A percentile compares a stretch with the other conserved stretches of the same genome.
Evolutionary conservation across 2,797 vertebrate genomes (phyloP).

Genomic region (Morus bassanus): DNA sequence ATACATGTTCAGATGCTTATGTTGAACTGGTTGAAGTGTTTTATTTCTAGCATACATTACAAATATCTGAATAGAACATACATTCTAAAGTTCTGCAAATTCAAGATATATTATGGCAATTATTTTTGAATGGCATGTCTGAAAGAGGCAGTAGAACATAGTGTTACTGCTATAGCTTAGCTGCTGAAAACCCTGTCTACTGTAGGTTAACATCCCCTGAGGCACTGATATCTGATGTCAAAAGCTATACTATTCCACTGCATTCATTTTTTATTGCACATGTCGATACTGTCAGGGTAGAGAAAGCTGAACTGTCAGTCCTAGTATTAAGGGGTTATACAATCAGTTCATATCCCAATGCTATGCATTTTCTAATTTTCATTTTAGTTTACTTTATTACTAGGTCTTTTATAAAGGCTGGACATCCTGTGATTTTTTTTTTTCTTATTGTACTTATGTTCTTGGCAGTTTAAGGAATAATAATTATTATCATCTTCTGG

Average conservation of each 20-base stretch:
- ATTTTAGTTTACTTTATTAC: neutral
- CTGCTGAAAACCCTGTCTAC: neutral
- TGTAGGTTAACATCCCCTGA: neutral
- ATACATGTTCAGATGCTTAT: neutral
- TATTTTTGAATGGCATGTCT: neutral
- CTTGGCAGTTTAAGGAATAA: neutral
- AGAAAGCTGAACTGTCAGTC: neutral
- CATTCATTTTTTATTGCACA: constrained; percentile 36
- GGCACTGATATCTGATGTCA: constrained; percentile 13
- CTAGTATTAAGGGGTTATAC: neutral
- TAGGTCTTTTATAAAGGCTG: neutral
- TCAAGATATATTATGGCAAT: neutral
- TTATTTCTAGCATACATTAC: neutral
- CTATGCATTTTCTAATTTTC: neutral
- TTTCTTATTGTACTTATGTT: neutral
- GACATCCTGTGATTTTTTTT: neutral
- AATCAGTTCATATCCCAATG: neutral
- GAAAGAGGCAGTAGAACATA: neutral
- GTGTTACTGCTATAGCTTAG: neutral
- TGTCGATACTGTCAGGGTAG: neutral
- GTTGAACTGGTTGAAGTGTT: neutral
- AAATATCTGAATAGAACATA: neutral
- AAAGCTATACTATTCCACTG: neutral
- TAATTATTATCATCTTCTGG: neutral
- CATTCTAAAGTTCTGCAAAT: neutral